Evolutionary conservation across 2,797 vertebrate species (phyloP), one percentile per base, ranked within the genome.

Genomic region (Hemitrygon akajei): DNA sequence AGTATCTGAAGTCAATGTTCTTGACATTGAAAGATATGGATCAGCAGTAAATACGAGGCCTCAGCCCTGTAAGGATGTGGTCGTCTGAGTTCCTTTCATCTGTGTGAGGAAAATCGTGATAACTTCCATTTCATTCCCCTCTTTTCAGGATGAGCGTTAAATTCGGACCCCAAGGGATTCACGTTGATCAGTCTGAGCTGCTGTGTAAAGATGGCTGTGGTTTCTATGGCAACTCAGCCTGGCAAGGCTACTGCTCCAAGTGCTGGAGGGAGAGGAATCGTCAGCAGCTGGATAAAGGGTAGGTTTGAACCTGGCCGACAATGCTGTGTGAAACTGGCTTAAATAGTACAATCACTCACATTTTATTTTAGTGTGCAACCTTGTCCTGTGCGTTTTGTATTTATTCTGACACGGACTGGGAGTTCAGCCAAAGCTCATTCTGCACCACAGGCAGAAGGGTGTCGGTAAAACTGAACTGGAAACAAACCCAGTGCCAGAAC

Each of bases 221-320:
- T 1, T 98, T 96, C 95, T 98, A 97, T 95, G 97, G 97, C 93
- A 98, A 98, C 95, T 96, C 97, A 0, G 97, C 95, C 0, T 98
- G 97, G 97, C 97, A 97, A 94, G 97, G 97, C 89, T 97, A 97
- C 94, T 98, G 97, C 95, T 98, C 97, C 56, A 97, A 97, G 94
- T 98, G 97, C 95, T 97, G 97, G 97, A 96, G 97, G 93, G 96
- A 97, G 82, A 94, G 94, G 93, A 95, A 95, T 14, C 96, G 96
- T 66, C 94, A 95, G 94, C 93, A 94, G 25, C 66, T 34, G 91
- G 56, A 37, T 63, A 27, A 69, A 69, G 58, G 20, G 91, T 69
- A 69, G 56, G 71, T 92, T n/a, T 69, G 37, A 66, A 14, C n/a
- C 47, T 16, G 96, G 96, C 97, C 96, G 95, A 93, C 58, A 30